A percentile compares a stretch with the other conserved stretches of the same genome.
Evolutionary conservation across 2,888 invertebrate species (phyloP).

Genomic region (Lagria hirta): DNA sequence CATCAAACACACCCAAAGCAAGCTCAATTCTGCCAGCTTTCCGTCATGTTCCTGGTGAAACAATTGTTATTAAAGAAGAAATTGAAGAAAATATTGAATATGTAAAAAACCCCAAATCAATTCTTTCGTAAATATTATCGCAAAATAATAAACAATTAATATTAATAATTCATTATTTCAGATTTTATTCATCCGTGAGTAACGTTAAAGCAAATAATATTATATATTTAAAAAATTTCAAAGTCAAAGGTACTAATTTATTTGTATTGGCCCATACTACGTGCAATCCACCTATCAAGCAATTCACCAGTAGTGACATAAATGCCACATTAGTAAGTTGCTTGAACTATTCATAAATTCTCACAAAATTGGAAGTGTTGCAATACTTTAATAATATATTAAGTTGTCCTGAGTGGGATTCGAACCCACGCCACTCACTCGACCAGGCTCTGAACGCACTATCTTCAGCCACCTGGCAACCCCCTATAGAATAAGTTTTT

Average conservation of each 20-base stretch:
- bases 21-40: conserved; percentile 15
- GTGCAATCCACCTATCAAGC: conserved; percentile 53
- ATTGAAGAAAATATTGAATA: conserved; percentile 25
- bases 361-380: too few species aligned
- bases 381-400: too few species aligned
- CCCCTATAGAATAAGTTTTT: too few species aligned
- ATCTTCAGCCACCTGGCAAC: too few species aligned
- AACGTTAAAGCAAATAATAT: conserved; percentile 59
- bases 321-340: too few species aligned
- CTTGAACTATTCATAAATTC: too few species aligned
- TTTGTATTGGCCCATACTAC: conserved; percentile 66
- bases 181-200: conserved; percentile 59
- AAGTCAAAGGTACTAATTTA: conserved; percentile 60
- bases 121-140: conserved; percentile 55
- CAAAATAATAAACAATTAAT: neutral
- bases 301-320: conserved; percentile 21
- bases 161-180: conserved; percentile 31
- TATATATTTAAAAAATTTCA: conserved; percentile 59
- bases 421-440: too few species aligned
- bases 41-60: conserved; percentile 4
- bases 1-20: conserved; percentile 5
- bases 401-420: too few species aligned
- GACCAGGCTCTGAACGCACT: too few species aligned
- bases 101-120: conserved; percentile 56
- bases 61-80: conserved; percentile 9